These are phyloP conservation scores for Rhogogaster chlorosoma DNA, from an alignment of 2,888 invertebrate genomes.

Conservation along the genomic window DNA sequence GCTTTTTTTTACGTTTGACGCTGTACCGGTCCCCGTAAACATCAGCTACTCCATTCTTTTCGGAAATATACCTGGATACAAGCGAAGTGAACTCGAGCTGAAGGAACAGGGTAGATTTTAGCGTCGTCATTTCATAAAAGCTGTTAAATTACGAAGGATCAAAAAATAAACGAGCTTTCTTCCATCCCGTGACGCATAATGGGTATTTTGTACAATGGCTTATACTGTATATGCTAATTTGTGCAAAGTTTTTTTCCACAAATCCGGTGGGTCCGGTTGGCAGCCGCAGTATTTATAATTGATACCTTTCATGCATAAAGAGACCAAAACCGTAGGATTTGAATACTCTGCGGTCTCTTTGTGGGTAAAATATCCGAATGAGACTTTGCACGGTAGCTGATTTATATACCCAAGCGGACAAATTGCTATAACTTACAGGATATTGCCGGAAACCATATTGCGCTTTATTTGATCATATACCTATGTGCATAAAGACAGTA, in stretches of 20 bases:
- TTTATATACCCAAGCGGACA: not conserved
- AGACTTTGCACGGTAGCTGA: not conserved
- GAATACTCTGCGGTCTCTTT: not conserved
- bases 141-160: not conserved
- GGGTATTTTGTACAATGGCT: not conserved
- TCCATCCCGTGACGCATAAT: constrained; percentile 20
- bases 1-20: too few relatives aligned
- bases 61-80: not conserved
- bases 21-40: too few relatives aligned
- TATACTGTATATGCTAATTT: not conserved
- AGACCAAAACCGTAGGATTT: not conserved
- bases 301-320: not conserved
- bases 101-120: not conserved
- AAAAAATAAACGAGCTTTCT: not conserved
- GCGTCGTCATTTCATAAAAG: not conserved
- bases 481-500: not conserved
- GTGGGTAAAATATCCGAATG: not conserved
- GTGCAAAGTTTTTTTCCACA: not conserved
- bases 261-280: not conserved
- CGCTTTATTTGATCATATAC: not conserved
- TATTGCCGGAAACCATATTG: not conserved
- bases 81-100: not conserved
- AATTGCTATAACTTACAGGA: not conserved
- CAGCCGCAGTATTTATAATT: not conserved
- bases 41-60: not conserved